Conservation (phyloP, 1,140 invertebrate species). For the Calliphora vicina region DNA sequence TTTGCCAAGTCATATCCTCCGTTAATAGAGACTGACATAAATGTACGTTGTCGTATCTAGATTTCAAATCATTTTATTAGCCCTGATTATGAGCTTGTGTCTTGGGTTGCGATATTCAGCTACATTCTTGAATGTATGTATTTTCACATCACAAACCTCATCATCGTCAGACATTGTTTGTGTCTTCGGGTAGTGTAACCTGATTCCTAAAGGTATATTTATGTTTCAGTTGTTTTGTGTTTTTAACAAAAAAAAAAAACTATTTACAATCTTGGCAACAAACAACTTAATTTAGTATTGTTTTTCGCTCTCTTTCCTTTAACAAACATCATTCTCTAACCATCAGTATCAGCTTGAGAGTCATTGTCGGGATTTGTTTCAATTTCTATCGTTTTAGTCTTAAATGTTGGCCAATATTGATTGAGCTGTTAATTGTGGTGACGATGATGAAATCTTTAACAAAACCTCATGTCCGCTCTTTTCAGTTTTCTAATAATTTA, state of each 20-base stretch:
- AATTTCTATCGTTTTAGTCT: not conserved
- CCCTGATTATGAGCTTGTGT: not conserved
- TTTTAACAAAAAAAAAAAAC: no score
- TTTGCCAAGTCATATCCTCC: not conserved
- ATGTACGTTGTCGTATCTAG: not conserved
- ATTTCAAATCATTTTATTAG: not conserved
- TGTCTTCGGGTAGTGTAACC: not conserved
- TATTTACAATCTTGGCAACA: not conserved
- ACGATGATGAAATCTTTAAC: not conserved
- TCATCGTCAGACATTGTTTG: not conserved
- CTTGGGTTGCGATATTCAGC: not conserved
- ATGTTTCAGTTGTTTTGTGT: not conserved
- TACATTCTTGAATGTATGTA: not conserved
- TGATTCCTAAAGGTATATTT: not conserved
- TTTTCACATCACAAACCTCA: not conserved
- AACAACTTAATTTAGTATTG: not conserved
- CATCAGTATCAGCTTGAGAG: not conserved
- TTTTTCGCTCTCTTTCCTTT: not conserved
- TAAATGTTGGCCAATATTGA: constrained; percentile 7
- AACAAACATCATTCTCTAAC: not conserved
- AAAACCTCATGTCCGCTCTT: not conserved
- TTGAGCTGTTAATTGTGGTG: constrained; percentile 12
- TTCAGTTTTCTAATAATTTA: not conserved
- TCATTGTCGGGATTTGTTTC: not conserved
- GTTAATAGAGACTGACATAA: not conserved